These are phyloP conservation scores for Gallinago stenura DNA, from an alignment of 2,797 vertebrate genomes.

Conservation along the genomic window DNA sequence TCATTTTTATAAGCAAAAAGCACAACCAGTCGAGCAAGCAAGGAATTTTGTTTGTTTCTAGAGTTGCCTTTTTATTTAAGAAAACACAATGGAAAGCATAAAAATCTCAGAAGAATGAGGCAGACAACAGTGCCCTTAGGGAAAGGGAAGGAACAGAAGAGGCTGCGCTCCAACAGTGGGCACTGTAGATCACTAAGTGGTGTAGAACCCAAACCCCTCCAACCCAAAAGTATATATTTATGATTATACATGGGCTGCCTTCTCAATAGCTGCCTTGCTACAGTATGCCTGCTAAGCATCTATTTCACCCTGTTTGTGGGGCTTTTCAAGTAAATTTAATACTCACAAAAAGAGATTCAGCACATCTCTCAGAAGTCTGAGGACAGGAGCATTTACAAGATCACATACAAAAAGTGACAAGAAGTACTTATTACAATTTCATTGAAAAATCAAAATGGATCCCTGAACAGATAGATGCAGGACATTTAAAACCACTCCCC, in stretches of 20 bases:
- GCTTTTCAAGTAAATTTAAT: background rate
- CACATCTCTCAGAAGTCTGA: background rate
- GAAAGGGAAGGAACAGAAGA: constrained; percentile 23
- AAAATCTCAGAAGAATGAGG: constrained; percentile 43
- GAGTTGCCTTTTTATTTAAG: constrained; percentile 41
- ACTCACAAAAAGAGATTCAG: background rate
- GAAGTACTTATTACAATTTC: background rate
- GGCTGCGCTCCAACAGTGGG: background rate
- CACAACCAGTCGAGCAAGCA: constrained; percentile 35
- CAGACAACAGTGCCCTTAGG: constrained; percentile 32
- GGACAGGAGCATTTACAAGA: background rate
- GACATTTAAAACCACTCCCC: background rate
- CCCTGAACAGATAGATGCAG: background rate
- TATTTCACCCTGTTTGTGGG: background rate
- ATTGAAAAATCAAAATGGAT: background rate
- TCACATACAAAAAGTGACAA: background rate
- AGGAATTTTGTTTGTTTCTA: constrained; percentile 65
- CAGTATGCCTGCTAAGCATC: background rate
- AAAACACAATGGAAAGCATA: constrained; percentile 60
- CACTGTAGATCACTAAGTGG: background rate
- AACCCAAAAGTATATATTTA: background rate
- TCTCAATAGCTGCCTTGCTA: background rate
- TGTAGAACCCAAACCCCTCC: background rate
- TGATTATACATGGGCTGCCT: background rate
- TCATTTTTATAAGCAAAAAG: background rate